Base-by-base conservation (phyloP, 2,888 invertebrate species). In the Hydraecia micacea region DNA sequence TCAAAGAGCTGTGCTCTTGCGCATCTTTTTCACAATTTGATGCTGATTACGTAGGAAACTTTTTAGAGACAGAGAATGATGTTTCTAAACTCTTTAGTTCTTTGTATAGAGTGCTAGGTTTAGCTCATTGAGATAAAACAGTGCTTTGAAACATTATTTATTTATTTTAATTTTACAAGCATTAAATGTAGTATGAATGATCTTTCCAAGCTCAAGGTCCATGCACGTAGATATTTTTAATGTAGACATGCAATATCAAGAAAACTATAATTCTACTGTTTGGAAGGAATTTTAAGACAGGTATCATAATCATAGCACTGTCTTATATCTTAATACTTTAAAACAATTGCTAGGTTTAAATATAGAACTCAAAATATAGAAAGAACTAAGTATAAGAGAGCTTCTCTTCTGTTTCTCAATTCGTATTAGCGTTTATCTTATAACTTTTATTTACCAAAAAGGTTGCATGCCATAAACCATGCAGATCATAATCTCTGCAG, bases 1-100 rank as follows among this genome's bases (percentile, higher is more conserved):
- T 78, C 77, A 88, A 81, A 87, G 81, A 88, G 77, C 52, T 58
- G 62, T 72, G 60, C 87, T 87, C 88, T 42, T 69, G 77, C 79
- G 86, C 81, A 84, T 71, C 63, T 80, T 36, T 86, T 73, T 58
- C 32, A 77, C 70, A 49, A 52, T 66, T 71, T 63, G 8, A 66
- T 46, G 73, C 71, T 49, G 63, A 79, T 68, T 68, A 46, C 60
- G 67, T 28, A 58, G n/a, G n/a, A 39, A 21, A 52, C 18, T 52
- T n/a, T 49, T 80, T 67, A 32, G 18, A 66, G 71, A 74, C 73
- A 55, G 58, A 73, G 69, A 78, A 73, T 13, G 15, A 36, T 65
- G 0, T 52, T 2, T 46, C 7, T 5, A 46, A 46, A 21, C 25
- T 75, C 18, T 42, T 39, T 52, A 8, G 62, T 52, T 28, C 4